phyloP scores from a whole-genome alignment of 2,797 vertebrate species.

The Cheirogaleus major region DNA sequence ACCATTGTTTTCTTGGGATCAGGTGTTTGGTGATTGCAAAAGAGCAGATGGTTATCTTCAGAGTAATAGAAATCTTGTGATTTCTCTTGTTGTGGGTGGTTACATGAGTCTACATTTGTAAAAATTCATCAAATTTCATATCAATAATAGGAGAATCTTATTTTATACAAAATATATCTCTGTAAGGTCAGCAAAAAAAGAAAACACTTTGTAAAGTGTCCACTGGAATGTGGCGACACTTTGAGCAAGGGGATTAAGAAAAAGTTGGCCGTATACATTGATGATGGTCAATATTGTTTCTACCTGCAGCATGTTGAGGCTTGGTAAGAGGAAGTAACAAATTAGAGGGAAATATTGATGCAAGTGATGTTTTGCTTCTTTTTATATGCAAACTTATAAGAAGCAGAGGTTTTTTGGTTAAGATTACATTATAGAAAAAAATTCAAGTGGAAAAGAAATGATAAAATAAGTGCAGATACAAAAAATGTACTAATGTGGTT shows the following conservation, averaged over 20 bases:
- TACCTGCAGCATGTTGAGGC: accelerated
- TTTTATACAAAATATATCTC: neutral
- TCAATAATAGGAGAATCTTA: neutral
- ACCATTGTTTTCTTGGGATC: neutral
- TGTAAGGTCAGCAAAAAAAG: neutral
- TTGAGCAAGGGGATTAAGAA: neutral
- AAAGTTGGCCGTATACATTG: neutral
- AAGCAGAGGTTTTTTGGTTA: neutral
- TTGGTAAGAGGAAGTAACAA: no score
- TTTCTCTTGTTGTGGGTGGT: neutral
- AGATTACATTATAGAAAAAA: neutral
- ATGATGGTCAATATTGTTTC: neutral
- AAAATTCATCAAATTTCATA: neutral
- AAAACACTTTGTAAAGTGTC: neutral
- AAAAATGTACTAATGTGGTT: neutral
- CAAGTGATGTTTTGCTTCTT: neutral
- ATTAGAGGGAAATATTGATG: neutral
- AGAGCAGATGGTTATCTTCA: neutral
- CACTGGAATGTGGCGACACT: neutral
- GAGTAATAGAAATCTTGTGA: neutral
- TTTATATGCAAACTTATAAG: neutral
- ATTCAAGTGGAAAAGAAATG: neutral
- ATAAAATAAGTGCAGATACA: neutral
- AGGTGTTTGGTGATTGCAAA: neutral
- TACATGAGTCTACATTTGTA: no score